Evolutionary conservation across 2,797 vertebrate genomes (phyloP).

Genomic region (Prunella strophiata): DNA sequence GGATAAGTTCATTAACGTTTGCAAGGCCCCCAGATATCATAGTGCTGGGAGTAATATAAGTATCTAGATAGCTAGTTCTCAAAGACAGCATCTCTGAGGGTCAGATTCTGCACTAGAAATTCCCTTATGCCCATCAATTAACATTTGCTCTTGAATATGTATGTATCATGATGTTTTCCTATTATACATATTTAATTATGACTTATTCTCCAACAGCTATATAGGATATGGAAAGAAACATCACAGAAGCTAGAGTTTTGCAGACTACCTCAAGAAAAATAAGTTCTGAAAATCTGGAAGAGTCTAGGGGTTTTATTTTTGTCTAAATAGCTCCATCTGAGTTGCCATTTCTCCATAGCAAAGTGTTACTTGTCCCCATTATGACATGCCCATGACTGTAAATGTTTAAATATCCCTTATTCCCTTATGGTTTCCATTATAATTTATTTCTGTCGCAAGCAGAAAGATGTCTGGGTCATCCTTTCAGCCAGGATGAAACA

Average conservation of each 20-base stretch:
- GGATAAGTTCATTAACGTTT: conserved; percentile 75
- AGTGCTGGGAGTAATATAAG: conserved; percentile 73
- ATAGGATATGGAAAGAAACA: conserved; percentile 18
- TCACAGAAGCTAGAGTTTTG: conserved; percentile 13
- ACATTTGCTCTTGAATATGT: conserved; percentile 72
- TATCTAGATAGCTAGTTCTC: conserved; percentile 70
- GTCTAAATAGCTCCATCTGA: neutral
- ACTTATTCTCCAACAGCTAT: conserved; percentile 44
- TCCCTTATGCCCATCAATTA: conserved; percentile 72
- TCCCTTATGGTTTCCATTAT: conserved; percentile 23
- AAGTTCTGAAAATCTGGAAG: conserved; percentile 24
- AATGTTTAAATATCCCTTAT: conserved; percentile 39
- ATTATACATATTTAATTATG: conserved; percentile 69
- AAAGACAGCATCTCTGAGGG: conserved; percentile 70
- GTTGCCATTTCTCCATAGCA: conserved; percentile 31
- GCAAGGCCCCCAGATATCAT: conserved; percentile 70
- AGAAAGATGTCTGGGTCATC: conserved; percentile 43
- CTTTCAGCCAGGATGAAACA: conserved; percentile 16
- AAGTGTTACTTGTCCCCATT: neutral
- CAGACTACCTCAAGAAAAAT: conserved; percentile 22
- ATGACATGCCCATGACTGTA: neutral
- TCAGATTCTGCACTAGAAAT: conserved; percentile 68
- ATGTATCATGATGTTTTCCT: conserved; percentile 71
- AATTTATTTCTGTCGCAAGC: conserved; percentile 40
- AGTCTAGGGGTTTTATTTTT: conserved; percentile 12